phyloP scores from a whole-genome alignment of 2,888 invertebrate species.

The Venusia cambrica region DNA sequence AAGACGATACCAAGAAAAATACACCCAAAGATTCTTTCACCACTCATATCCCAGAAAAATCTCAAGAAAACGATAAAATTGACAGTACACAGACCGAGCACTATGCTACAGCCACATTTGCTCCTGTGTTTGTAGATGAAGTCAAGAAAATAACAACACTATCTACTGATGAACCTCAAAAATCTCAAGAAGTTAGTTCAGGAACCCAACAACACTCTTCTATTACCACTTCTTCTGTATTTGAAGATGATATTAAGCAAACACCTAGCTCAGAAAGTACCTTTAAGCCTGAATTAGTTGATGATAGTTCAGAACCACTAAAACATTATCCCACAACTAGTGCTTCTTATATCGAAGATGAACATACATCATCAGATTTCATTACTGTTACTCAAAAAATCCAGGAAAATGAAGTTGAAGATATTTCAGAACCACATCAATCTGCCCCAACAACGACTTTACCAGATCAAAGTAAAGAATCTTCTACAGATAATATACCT shows the following conservation, averaged over 20 bases:
- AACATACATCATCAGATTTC: slow-evolving; percentile 4
- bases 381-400: slow-evolving; percentile 5
- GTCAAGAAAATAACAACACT: too few relatives aligned
- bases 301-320: slow-evolving; percentile 8
- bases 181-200: too few relatives aligned
- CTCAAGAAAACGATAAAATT: too few relatives aligned
- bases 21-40: too few relatives aligned
- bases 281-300: slow-evolving; percentile 3
- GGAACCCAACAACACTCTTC: slow-evolving; percentile 9
- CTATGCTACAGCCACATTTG: too few relatives aligned
- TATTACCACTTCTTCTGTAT: slow-evolving; percentile 11
- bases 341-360: slow-evolving; percentile 10
- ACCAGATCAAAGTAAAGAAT: slow-evolving; percentile 11
- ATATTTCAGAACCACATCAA: slow-evolving; percentile 9
- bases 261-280: slow-evolving; percentile 6
- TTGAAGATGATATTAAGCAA: slow-evolving; percentile 12
- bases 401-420: slow-evolving; percentile 1
- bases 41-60: too few relatives aligned
- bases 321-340: slow-evolving; percentile 10
- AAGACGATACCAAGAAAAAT: too few relatives aligned
- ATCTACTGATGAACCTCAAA: too few relatives aligned
- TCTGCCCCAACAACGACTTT: slow-evolving; percentile 7
- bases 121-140: too few relatives aligned
- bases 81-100: too few relatives aligned
- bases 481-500: too few relatives aligned